Percentiles rank a stretch among this genome's conserved stretches.
phyloP scores from a whole-genome alignment of 1,140 invertebrate species.

The Drosophila takahashii region DNA sequence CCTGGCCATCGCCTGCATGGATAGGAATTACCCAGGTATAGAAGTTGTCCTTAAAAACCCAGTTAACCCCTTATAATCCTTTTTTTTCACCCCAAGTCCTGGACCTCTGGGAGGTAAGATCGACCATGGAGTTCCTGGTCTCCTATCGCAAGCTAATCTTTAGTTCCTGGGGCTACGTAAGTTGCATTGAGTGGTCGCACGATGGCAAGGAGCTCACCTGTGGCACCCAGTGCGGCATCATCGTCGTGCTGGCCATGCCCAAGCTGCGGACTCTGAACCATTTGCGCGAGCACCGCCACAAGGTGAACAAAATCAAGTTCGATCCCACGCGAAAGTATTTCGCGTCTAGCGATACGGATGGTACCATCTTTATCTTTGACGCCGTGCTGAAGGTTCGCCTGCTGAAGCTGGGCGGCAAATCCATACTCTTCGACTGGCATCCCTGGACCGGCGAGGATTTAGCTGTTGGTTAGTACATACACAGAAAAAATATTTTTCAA shows the following conservation, averaged over 20 bases:
- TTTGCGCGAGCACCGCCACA: conserved; percentile 48
- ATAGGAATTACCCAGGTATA: conserved; percentile 55
- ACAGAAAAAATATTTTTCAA: too few species aligned
- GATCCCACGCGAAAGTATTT: conserved; percentile 67
- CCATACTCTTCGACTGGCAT: conserved; percentile 75
- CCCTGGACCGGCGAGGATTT: conserved; percentile 76
- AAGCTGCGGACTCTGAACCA: conserved; percentile 13
- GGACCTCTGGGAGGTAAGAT: conserved; percentile 66
- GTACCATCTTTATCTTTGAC: conserved; percentile 65
- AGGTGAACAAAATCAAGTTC: conserved; percentile 60
- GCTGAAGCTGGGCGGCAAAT: conserved; percentile 21
- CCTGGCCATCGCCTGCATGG: conserved; percentile 69
- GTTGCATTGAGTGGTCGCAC: conserved; percentile 71
- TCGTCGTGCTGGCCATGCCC: conserved; percentile 50
- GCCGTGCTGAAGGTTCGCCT: conserved; percentile 33
- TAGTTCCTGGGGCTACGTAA: conserved; percentile 36
- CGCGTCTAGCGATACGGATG: conserved; percentile 64
- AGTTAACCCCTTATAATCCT: not conserved
- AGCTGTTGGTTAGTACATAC: conserved; percentile 62
- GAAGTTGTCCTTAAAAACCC: not conserved
- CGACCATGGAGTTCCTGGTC: conserved; percentile 49
- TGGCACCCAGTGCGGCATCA: conserved; percentile 53
- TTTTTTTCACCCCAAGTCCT: conserved; percentile 42
- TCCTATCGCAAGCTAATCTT: conserved; percentile 60
- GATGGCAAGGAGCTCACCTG: conserved; percentile 58